Evolutionary conservation across 1,140 invertebrate genomes (phyloP), one percentile per base, ranked within the genome.

Genomic region (Scaptomyza pallida): DNA sequence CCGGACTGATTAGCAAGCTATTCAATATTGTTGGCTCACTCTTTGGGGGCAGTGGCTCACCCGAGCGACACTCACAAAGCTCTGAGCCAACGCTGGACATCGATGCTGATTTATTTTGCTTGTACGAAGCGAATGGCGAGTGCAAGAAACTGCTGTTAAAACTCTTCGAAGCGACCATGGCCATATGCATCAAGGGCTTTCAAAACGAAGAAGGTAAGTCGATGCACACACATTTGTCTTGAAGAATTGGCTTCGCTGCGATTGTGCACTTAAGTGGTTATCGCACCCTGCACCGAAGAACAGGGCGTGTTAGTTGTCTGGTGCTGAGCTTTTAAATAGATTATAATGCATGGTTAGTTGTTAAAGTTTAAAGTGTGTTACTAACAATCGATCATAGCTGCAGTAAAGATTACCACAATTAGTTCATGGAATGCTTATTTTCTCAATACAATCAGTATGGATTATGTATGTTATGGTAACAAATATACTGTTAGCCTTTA

Each of bases 181-280:
- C 89, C 62, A 90, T 90, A 51, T 86, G 83, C 67, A 90, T 90
- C 54, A 90, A 90, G 71, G 81, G 89, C 61, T 90, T 83, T 69
- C 81, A 90, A 54, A 85, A 90, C 65, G 89, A 89, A 74, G 83
- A 89, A 75, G 89, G 89, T 90, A 69, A 86, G 89, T 90, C 43
- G 26, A 4, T 5, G 12, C 26, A 26, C 4, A 15, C 15, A 26
- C 6, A 0, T 15, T 17, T 51, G 19, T 26, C 30, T 13, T 47
- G 2, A n/a, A 16, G 26, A n/a, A 30, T 52, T 30, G 61, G 35
- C 41, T 35, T 64, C 19, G 43, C 26, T 56, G 19, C 37, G 44
- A 64, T 71, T 71, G 52, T 71, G 40, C 51, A 30, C 45, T 57
- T 47, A 62, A 73, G 45, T 73, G 59, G 30, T 62, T 40, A 48